A percentile compares a stretch with the other conserved stretches of the same genome.
Evolutionary conservation across 2,888 invertebrate genomes (phyloP).

Genomic region (Cantharis lateralis): DNA sequence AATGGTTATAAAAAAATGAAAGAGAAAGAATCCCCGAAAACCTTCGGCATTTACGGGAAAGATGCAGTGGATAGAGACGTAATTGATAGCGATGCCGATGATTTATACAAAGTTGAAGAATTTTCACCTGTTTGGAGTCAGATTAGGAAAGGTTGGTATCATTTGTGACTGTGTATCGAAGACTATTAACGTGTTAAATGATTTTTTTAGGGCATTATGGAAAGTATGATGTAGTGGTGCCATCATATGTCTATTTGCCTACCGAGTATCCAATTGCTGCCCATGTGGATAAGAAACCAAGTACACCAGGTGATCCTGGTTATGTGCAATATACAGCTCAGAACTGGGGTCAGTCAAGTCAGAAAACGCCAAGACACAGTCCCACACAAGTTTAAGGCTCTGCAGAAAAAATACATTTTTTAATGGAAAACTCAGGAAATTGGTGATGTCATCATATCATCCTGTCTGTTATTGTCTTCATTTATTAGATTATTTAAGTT

Average conservation of each 20-base stretch:
- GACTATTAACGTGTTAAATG: not conserved
- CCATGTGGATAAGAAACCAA: slow-evolving; percentile 59
- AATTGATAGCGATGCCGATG: slow-evolving; percentile 28
- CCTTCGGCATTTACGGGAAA: slow-evolving; percentile 51
- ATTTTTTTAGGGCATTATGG: slow-evolving; percentile 53
- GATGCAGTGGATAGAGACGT: slow-evolving; percentile 45
- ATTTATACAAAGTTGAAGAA: slow-evolving; percentile 33
- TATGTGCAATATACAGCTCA: slow-evolving; percentile 75
- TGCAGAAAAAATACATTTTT: not conserved
- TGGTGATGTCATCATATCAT: not conserved
- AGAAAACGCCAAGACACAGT: slow-evolving; percentile 59
- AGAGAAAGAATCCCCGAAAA: slow-evolving; percentile 36
- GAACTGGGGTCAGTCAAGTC: slow-evolving; percentile 62
- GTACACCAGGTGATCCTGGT: slow-evolving; percentile 74
- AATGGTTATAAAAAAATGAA: slow-evolving; percentile 35
- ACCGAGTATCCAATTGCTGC: slow-evolving; percentile 53
- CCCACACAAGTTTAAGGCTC: slow-evolving; percentile 21
- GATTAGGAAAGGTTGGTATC: slow-evolving; percentile 50
- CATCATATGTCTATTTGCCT: slow-evolving; percentile 52
- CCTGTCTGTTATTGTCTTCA: not conserved
- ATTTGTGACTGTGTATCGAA: not conserved
- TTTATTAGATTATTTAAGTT: not conserved
- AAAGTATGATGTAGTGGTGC: slow-evolving; percentile 55
- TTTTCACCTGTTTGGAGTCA: slow-evolving; percentile 56
- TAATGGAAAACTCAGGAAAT: not conserved